These are phyloP conservation scores for Baccha elongata DNA, from an alignment of 2,888 invertebrate genomes.

Conservation along the genomic window DNA sequence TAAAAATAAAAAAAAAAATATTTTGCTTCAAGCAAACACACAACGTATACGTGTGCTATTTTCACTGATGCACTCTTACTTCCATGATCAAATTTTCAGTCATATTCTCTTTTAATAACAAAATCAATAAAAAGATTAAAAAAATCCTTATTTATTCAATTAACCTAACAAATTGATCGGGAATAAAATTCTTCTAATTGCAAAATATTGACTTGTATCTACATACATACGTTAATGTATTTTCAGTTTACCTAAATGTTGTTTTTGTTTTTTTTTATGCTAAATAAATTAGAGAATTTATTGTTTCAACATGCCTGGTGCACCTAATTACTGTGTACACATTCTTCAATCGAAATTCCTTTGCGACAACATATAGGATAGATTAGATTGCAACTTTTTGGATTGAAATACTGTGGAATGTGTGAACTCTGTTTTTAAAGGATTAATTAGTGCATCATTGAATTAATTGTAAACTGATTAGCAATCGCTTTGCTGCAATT, in stretches of 20 bases:
- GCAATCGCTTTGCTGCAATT: neutral
- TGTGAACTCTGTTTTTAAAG: neutral
- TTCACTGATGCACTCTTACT: no score
- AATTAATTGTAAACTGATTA: conserved; percentile 37
- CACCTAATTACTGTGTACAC: neutral
- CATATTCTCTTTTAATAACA: no score
- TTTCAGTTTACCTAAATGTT: no score
- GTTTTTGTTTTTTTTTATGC: no score
- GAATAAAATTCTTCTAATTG: neutral
- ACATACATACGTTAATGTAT: neutral
- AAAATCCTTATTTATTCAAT: conserved; percentile 7
- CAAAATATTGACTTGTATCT: neutral
- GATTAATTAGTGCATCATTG: conserved; percentile 47
- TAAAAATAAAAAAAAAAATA: no score
- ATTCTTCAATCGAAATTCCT: conserved; percentile 6
- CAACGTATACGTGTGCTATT: no score
- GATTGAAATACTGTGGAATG: no score
- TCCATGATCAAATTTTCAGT: no score
- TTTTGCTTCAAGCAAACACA: no score
- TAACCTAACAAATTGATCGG: neutral
- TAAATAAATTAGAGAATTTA: conserved; percentile 9
- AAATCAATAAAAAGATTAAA: neutral
- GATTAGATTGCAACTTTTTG: no score
- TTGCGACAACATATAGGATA: no score
- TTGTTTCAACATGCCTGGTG: conserved; percentile 1